These are phyloP conservation scores for Lasioglossum malachurum DNA, from an alignment of 2,888 invertebrate genomes.

Conservation along the genomic window DNA sequence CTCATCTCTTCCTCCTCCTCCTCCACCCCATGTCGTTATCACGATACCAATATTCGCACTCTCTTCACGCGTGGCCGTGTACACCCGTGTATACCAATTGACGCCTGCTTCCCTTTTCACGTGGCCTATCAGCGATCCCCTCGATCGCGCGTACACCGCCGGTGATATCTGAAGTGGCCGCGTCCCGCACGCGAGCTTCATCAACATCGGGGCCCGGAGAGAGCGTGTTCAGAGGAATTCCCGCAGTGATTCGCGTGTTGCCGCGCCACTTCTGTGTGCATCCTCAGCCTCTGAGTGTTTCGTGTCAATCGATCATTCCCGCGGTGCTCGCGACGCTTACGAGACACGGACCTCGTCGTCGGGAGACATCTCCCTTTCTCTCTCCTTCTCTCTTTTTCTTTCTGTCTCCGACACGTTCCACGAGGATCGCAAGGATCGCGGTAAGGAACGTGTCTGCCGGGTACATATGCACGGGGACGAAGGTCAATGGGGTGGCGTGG, in stretches of 20 bases:
- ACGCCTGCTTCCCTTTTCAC: slow-evolving; percentile 63
- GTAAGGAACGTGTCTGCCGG: slow-evolving; percentile 13
- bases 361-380: no score
- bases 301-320: slow-evolving; percentile 1
- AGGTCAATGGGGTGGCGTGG: slow-evolving; percentile 34
- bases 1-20: neutral
- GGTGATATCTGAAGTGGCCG: slow-evolving; percentile 59
- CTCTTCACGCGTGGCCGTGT: slow-evolving; percentile 47
- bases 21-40: slow-evolving; percentile 49
- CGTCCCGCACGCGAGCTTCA: slow-evolving; percentile 52
- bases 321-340: neutral
- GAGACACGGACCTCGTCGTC: neutral
- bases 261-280: neutral
- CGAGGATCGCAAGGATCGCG: neutral
- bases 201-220: slow-evolving; percentile 22
- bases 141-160: slow-evolving; percentile 48
- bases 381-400: neutral
- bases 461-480: slow-evolving; percentile 14
- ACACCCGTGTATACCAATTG: slow-evolving; percentile 57
- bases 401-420: neutral
- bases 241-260: slow-evolving; percentile 24
- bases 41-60: slow-evolving; percentile 63
- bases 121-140: slow-evolving; percentile 48
- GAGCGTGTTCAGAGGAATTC: slow-evolving; percentile 31
- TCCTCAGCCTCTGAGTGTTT: neutral